Conservation (phyloP, 23 tunicate species). For the Oikopleura albicans region DNA sequence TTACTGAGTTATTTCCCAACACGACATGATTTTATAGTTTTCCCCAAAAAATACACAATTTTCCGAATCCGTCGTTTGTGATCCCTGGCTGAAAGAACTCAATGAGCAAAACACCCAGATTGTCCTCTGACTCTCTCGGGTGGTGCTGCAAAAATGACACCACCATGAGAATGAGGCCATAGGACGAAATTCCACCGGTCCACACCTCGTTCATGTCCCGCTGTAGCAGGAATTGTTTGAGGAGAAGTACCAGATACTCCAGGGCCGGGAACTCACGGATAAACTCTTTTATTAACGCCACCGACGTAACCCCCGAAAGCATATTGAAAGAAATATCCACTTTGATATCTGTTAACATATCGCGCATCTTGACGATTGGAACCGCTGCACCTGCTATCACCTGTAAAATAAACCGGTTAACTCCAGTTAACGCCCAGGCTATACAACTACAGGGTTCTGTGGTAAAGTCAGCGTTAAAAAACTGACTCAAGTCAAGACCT, state of each 20-base stretch:
- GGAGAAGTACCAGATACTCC: background rate
- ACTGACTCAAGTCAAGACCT: too few relatives aligned
- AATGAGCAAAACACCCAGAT: background rate
- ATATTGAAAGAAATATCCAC: conserved; percentile 13
- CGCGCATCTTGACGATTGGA: too few relatives aligned
- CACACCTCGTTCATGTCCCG: background rate
- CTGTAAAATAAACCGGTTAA: too few relatives aligned
- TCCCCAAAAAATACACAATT: too few relatives aligned
- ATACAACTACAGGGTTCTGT: too few relatives aligned
- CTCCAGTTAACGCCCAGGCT: too few relatives aligned
- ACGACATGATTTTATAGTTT: too few relatives aligned
- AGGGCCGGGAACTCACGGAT: conserved; percentile 2
- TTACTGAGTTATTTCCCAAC: too few relatives aligned
- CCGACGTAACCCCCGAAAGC: background rate
- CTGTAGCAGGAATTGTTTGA: background rate
- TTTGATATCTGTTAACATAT: background rate
- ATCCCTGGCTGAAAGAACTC: too few relatives aligned
- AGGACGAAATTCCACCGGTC: background rate
- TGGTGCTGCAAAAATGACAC: background rate
- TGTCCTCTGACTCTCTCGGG: background rate
- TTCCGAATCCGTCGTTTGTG: too few relatives aligned
- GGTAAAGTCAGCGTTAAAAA: too few relatives aligned
- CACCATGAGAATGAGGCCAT: background rate
- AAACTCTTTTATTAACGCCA: background rate
- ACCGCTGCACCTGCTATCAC: too few relatives aligned